Base-by-base conservation (phyloP, 1,140 invertebrate genomes). In the Acromyrmex heyeri region DNA sequence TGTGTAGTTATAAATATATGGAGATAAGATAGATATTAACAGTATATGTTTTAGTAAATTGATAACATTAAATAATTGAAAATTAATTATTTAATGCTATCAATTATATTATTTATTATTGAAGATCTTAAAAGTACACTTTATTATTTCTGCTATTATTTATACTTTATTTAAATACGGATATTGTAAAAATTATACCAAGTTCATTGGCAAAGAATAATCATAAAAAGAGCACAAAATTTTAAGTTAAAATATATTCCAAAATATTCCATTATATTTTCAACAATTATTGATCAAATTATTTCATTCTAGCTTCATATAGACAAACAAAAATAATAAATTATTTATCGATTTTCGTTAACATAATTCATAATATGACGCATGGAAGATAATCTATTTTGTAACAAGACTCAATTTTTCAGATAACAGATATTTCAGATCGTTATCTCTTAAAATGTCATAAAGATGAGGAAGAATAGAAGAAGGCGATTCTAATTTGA, bases 401-500 rank as follows among this genome's bases (percentile, higher is more conserved):
- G 6, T 21, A 6, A 30, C 10, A 27, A 50, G n/a, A 53, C 10
- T 4, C 5, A 16, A 65, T 65, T 50, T 48, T 2, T 8, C 38
- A 44, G 21, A 78, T 6, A 79, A 65, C 27, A 21, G 2, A 65
- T 34, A 30, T 50, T 78, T 44, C 10, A 64, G 18, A 16, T n/a
- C 14, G 44, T 65, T 53, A 2, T 50, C 12, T 1, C 7, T 12
- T 30, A 30, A 8, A 38, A 38, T 38, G 8, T 75, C n/a, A 14
- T 59, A 38, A 48, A 57, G 6, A 78, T n/a, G 2, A 86, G 50
- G 34, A 73, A 53, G 38, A 44, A 12, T n/a, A 48, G 7, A 14
- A 30, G 27, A 85, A 50, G 27, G 48, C 24, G 44, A 69, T 30
- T 59, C 21, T 65, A 87, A 76, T 87, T 85, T 78, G 27, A 21